Percentiles rank a stretch among this genome's conserved stretches.
Conservation (phyloP, 2,797 vertebrate species). For the Lacerta bilineata region DNA sequence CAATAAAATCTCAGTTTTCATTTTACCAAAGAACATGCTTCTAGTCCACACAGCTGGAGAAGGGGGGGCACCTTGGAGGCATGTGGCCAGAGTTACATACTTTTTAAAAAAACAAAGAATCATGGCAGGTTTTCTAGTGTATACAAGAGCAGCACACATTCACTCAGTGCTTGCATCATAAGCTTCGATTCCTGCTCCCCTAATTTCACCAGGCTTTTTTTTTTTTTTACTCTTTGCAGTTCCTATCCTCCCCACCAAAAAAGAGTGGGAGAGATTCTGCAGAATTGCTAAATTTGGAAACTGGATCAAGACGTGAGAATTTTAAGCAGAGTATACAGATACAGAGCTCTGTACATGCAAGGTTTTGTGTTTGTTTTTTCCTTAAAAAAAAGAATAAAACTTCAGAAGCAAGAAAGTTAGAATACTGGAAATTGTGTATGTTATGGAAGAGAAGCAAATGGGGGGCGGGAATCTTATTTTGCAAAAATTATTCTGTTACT, state of each 20-base stretch:
- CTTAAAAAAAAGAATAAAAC: background rate
- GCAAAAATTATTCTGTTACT: background rate
- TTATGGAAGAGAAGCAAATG: background rate
- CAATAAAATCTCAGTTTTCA: background rate
- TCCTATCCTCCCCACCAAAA: background rate
- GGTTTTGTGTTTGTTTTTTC: background rate
- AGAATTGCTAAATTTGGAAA: background rate
- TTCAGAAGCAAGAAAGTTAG: background rate
- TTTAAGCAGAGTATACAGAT: background rate
- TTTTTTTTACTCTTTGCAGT: too few relatives aligned
- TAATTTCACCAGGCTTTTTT: background rate
- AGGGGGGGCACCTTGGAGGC: background rate
- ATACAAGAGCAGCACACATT: background rate
- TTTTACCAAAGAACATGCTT: conserved; percentile 1
- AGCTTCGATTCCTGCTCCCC: background rate
- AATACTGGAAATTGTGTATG: background rate
- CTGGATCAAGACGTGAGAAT: background rate
- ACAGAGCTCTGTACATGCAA: background rate
- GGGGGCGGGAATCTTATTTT: background rate
- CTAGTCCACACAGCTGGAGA: background rate
- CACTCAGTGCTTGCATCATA: background rate
- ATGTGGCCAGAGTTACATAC: background rate
- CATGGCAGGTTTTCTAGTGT: background rate
- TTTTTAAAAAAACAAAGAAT: background rate
- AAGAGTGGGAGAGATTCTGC: background rate